Percentiles rank a stretch among this genome's conserved stretches.
Conservation (phyloP, 2,113 vertebrate genomes). For the Sciurus niger region DNA sequence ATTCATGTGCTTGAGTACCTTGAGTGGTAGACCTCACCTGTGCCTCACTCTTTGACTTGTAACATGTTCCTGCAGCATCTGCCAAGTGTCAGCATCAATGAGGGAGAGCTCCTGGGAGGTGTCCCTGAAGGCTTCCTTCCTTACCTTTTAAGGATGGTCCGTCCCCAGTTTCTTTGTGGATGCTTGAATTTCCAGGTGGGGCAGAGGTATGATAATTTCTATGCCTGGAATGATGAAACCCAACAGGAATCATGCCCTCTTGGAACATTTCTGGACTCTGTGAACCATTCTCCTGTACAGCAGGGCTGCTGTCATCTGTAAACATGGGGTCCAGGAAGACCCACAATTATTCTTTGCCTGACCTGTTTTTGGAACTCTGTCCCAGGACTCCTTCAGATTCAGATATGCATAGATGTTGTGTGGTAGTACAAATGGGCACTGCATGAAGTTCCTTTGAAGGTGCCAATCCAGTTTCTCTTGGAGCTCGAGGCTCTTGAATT, state of each 20-base stretch:
- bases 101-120: neutral
- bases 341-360: neutral
- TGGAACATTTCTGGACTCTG: too few species aligned
- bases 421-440: too few species aligned
- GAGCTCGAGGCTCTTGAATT: too few species aligned
- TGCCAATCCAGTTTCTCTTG: too few species aligned
- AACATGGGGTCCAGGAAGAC: too few species aligned
- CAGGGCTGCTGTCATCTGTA: too few species aligned
- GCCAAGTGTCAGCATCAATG: neutral
- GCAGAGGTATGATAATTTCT: neutral
- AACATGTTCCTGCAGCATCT: neutral
- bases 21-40: neutral
- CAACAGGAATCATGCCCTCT: too few species aligned
- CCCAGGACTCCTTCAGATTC: neutral
- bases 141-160: accelerated
- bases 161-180: neutral
- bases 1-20: too few species aligned
- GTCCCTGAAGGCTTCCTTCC: accelerated
- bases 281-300: too few species aligned
- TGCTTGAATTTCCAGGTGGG: neutral
- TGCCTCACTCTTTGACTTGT: neutral
- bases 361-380: neutral
- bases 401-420: neutral
- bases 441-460: too few species aligned
- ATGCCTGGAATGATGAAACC: too few species aligned